Conservation (phyloP, 2,888 invertebrate species). For the Bedellia somnulentella region DNA sequence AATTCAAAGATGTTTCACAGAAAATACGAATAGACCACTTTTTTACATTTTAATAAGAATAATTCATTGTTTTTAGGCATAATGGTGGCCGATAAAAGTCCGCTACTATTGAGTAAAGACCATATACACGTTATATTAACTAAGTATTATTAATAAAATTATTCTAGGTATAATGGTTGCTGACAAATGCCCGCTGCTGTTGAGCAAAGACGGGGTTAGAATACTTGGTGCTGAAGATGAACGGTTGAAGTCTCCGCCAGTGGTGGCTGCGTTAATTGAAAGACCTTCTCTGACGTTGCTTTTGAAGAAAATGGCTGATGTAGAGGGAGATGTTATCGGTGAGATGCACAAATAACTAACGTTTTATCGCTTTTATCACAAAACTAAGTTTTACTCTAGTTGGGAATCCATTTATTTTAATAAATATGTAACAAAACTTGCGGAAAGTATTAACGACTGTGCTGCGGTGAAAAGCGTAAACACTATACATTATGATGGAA, state of each 20-base stretch:
- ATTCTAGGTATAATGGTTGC: constrained; percentile 35
- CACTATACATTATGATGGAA: no score
- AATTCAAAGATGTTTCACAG: no score
- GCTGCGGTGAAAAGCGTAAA: no score
- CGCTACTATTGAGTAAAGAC: constrained; percentile 33
- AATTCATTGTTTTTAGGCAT: constrained; percentile 38
- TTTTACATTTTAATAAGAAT: no score
- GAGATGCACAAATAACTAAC: no score
- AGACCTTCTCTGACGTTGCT: constrained; percentile 38
- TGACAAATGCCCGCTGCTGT: constrained; percentile 42
- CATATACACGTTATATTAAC: constrained; percentile 25
- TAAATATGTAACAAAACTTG: no score
- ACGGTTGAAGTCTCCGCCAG: constrained; percentile 22
- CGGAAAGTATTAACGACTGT: no score
- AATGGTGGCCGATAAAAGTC: constrained; percentile 44
- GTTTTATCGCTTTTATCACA: no score
- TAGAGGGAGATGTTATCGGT: constrained; percentile 42
- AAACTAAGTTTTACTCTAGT: no score
- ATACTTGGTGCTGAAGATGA: constrained; percentile 34
- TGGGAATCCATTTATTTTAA: no score
- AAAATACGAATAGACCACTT: no score
- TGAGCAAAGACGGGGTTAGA: constrained; percentile 29
- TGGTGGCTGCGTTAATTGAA: constrained; percentile 26
- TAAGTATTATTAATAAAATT: no score
- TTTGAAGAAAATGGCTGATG: constrained; percentile 36